Percentiles rank a stretch among this genome's conserved stretches.
Conservation (phyloP, 1,140 invertebrate genomes). For the Oncopeltus fasciatus region DNA sequence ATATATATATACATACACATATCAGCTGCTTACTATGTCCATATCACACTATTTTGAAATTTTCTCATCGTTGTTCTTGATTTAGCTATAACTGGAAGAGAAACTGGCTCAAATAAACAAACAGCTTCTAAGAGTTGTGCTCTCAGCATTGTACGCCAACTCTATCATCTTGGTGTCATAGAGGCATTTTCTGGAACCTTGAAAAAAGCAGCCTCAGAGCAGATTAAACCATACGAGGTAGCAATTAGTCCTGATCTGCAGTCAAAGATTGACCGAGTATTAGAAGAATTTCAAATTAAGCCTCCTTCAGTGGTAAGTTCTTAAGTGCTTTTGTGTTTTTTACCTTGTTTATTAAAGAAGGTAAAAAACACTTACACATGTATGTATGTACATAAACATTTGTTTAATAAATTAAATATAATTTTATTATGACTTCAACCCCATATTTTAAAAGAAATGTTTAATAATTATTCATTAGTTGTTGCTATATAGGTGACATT, state of each 20-base stretch:
- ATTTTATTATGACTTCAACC: too few relatives aligned
- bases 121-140: conserved; percentile 92
- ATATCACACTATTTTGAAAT: too few relatives aligned
- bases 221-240: conserved; percentile 67
- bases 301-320: conserved; percentile 18
- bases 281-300: conserved; percentile 43
- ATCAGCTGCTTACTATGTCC: not conserved
- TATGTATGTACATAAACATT: too few relatives aligned
- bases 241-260: conserved; percentile 52
- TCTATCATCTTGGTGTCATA: conserved; percentile 88
- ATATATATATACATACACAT: not conserved
- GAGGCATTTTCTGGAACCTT: conserved; percentile 72
- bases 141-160: conserved; percentile 80
- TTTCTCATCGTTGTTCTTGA: too few relatives aligned
- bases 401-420: too few relatives aligned
- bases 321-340: too few relatives aligned
- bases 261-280: conserved; percentile 43
- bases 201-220: conserved; percentile 59
- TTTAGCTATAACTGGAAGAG: conserved; percentile 58
- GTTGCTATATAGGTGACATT: too few relatives aligned
- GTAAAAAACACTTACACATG: too few relatives aligned
- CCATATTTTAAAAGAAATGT: too few relatives aligned
- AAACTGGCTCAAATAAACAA: conserved; percentile 92
- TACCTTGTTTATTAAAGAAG: too few relatives aligned
- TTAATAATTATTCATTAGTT: too few relatives aligned